Evolutionary conservation across 1,140 invertebrate genomes (phyloP).

Genomic region (Drosophila teissieri): DNA sequence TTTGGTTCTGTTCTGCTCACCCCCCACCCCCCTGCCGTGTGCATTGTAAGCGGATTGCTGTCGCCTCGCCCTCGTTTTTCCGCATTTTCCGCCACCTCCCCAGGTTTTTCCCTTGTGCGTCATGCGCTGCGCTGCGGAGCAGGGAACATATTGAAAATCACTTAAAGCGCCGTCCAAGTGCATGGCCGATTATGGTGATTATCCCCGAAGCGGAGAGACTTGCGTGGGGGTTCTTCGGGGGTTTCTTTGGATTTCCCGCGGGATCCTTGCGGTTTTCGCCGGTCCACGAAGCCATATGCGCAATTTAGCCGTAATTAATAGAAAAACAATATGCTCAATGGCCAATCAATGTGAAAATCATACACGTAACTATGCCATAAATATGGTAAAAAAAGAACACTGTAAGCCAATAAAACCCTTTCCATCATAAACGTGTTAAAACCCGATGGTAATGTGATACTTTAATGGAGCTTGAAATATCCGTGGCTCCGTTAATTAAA

Average conservation of each 20-base stretch:
- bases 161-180: slow-evolving; percentile 69
- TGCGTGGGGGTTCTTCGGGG: slow-evolving; percentile 47
- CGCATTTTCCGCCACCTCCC: slow-evolving; percentile 31
- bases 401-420: slow-evolving; percentile 61
- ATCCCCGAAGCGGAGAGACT: slow-evolving; percentile 57
- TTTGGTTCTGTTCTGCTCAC: too few species aligned
- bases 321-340: slow-evolving; percentile 80
- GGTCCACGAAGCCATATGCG: slow-evolving; percentile 68
- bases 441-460: slow-evolving; percentile 56
- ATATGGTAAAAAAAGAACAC: neutral
- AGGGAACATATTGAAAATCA: slow-evolving; percentile 76
- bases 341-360: slow-evolving; percentile 30
- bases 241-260: slow-evolving; percentile 62
- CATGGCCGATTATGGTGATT: slow-evolving; percentile 80
- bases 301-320: slow-evolving; percentile 70
- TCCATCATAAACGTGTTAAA: slow-evolving; percentile 20
- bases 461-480: slow-evolving; percentile 73
- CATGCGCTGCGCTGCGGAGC: slow-evolving; percentile 33
- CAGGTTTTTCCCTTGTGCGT: slow-evolving; percentile 69
- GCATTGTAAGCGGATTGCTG: slow-evolving; percentile 68
- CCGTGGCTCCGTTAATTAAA: slow-evolving; percentile 64
- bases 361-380: neutral
- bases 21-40: neutral
- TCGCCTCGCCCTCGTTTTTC: slow-evolving; percentile 39
- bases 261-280: slow-evolving; percentile 50